Evolutionary conservation across 2,888 invertebrate species (phyloP).

Genomic region (Dryadula phaetusa): DNA sequence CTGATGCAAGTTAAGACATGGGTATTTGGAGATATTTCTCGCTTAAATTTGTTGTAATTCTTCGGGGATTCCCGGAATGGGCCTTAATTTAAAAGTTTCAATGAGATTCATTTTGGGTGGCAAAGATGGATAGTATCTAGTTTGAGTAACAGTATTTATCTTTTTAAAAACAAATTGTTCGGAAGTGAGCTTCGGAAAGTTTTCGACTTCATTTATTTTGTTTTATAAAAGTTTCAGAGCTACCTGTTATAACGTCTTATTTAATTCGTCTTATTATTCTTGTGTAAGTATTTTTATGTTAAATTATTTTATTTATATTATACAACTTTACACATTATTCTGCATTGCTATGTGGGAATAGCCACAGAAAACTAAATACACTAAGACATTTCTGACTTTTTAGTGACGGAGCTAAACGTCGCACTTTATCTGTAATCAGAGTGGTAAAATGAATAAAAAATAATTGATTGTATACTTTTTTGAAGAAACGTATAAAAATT

Average conservation of each 20-base stretch:
- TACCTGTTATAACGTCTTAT: not conserved
- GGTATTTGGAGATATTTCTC: constrained; percentile 41
- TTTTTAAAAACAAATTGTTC: constrained; percentile 23
- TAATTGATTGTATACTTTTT: too few species aligned
- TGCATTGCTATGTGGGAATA: too few species aligned
- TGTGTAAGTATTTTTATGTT: not conserved
- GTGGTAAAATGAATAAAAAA: too few species aligned
- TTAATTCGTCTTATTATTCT: constrained; percentile 1
- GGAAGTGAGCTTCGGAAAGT: constrained; percentile 6
- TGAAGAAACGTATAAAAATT: too few species aligned
- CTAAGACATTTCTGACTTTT: too few species aligned
- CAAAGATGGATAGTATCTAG: constrained; percentile 37
- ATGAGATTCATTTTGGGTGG: constrained; percentile 36
- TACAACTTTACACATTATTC: too few species aligned
- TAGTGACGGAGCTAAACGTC: too few species aligned
- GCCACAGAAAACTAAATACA: too few species aligned
- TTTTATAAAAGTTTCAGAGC: not conserved
- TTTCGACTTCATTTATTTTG: constrained; percentile 2
- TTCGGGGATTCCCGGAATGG: constrained; percentile 40
- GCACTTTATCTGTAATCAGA: too few species aligned
- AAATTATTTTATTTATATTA: too few species aligned
- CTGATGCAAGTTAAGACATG: constrained; percentile 43
- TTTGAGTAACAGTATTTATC: constrained; percentile 27
- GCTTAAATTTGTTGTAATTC: constrained; percentile 44
- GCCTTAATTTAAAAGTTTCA: constrained; percentile 45